Base-by-base conservation (phyloP, 2,888 invertebrate species). In the Erynnis tages region DNA sequence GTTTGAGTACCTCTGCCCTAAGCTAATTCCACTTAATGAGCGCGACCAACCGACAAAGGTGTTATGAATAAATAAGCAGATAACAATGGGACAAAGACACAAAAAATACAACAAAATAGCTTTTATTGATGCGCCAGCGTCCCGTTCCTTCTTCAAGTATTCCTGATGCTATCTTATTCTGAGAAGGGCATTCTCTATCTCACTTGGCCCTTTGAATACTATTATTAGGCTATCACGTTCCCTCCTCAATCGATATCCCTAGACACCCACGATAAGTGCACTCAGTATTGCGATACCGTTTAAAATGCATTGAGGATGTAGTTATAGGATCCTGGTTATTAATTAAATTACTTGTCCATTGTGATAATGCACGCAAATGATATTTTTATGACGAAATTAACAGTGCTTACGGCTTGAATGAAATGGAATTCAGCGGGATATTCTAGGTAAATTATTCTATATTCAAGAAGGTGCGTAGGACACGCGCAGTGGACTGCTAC, bases 81-180 rank as follows among this genome's bases (percentile, higher is more conserved):
- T 72, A 76, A 76, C 74, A 78, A 76, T 73, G 61, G 56, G 59
- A 62, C 68, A 67, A 71, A 58, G 34, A 50, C 21, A 52, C 47
- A 57, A 62, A 61, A 57, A 58, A 60, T 52, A 58, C 30, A 66
- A n/a, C n/a, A 75, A 69, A 66, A 72, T 72, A 67, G 56, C 56
- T 62, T 76, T 78, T 82, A 80, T 84, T 80, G 78, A 81, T 73
- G 73, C 79, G 78, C 81, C 73, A 81, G 70, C 66, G 67, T 80
- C 82, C 76, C 79, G 71, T 69, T 79, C 71, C 80, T 76, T 77
- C 81, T 71, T 73, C 67, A 71, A 69, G 71, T 72, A 68, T 72
- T 65, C 79, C 68, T 73, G 87, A 87, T 88, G 77, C 80, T 84
- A 88, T 88, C 88, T 84, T 84, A 68, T 88, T 88, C 88, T 82